phyloP scores from a whole-genome alignment of 2,797 vertebrate species.

The Mormyrops attenuatus region DNA sequence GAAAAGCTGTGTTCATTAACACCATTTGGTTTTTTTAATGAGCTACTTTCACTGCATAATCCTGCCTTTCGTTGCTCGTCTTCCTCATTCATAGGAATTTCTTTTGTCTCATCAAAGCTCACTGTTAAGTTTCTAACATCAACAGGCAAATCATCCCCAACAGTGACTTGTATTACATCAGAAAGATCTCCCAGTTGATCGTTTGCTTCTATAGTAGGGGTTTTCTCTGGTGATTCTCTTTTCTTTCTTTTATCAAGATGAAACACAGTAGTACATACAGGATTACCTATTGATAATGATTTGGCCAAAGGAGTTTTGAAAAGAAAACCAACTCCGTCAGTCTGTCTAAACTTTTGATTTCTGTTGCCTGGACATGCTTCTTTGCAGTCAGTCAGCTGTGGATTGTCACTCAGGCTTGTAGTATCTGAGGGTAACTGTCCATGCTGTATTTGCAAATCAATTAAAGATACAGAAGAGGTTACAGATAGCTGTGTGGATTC shows the following conservation, averaged over 20 bases:
- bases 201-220: constrained; percentile 43
- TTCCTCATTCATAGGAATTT: constrained; percentile 52
- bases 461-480: constrained; percentile 74
- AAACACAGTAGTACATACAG: constrained; percentile 80
- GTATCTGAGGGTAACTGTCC: constrained; percentile 56
- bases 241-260: constrained; percentile 76
- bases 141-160: constrained; percentile 73
- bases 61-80: constrained; percentile 71
- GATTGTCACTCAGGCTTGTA: constrained; percentile 56
- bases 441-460: constrained; percentile 68
- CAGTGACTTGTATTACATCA: constrained; percentile 86
- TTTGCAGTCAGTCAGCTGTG: constrained; percentile 66
- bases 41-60: constrained; percentile 68
- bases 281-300: constrained; percentile 92
- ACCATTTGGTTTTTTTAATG: constrained; percentile 72
- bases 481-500: constrained; percentile 67
- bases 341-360: constrained; percentile 58
- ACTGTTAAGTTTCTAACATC: constrained; percentile 66
- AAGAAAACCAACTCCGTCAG: constrained; percentile 84
- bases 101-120: constrained; percentile 63
- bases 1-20: constrained; percentile 59
- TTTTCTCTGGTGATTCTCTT: constrained; percentile 57
- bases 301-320: constrained; percentile 91
- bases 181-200: constrained; percentile 81
- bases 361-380: constrained; percentile 63